Base-by-base conservation (phyloP, 1,140 invertebrate genomes). In the Camponotus pennsylvanicus region DNA sequence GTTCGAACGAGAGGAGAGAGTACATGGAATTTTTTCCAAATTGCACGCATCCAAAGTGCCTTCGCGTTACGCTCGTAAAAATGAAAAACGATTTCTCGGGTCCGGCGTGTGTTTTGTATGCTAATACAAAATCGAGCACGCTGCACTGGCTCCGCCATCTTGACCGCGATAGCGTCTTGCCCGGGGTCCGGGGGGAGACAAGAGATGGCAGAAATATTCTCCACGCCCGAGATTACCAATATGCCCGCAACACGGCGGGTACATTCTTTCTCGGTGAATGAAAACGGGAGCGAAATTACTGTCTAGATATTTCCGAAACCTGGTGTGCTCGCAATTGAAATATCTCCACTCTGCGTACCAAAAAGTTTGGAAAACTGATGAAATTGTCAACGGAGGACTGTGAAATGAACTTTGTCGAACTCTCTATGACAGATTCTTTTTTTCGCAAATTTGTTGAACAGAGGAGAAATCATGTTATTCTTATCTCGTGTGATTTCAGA, bases 101-200 rank as follows among this genome's bases (percentile, higher is more conserved):
- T 86, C 61, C 57, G 13, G 55, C 52, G 45, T 59, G 45, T 59
- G 52, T 66, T 90, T 88, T 90, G 88, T 92, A 93, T 93, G 92
- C 92, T 93, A 89, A 90, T 89, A 64, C 57, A 67, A 82, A 82
- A 70, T 77, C 34, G 40, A 87, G 69, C 86, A 61, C 57, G 63
- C 52, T 63, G 64, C 73, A 86, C 59, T 66, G 70, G 77, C 59
- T 61, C 78, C 91, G 92, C 93, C 94, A 93, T 94, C 93, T 95
- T 95, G 93, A 94, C 93, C 92, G 91, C 85, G 91, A 93, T 93
- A 93, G 86, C 90, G 91, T 91, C 89, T 92, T 92, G 87, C 88
- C 84, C 49, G 49, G 75, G 77, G 75, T 86, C 87, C 82, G 52
- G 75, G 57, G 27, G 37, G 67, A 18, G 49, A 52, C 37, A 27